Conservation (phyloP, 1,140 invertebrate species). For the Drosophila prosaltans region DNA sequence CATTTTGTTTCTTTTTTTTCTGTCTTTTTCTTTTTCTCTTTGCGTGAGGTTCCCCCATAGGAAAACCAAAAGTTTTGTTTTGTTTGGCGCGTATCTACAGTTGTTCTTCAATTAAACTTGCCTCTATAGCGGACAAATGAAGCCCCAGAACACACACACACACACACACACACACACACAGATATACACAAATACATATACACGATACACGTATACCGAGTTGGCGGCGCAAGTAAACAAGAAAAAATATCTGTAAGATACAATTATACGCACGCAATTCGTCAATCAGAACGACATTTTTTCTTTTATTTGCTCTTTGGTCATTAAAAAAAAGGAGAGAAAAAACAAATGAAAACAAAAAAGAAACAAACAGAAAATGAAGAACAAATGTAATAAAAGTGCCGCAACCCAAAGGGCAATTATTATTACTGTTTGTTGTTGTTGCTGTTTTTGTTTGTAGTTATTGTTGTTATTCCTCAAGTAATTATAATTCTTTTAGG, state of each 20-base stretch:
- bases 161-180: constrained; percentile 14
- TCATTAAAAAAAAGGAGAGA: constrained; percentile 57
- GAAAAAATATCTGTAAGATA: constrained; percentile 75
- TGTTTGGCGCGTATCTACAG: constrained; percentile 64
- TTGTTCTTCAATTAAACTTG: constrained; percentile 78
- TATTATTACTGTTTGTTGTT: constrained; percentile 50
- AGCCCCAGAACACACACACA: too few species aligned
- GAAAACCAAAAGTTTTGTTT: constrained; percentile 52
- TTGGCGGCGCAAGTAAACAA: constrained; percentile 71
- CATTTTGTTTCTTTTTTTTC: constrained; percentile 69
- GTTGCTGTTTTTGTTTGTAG: constrained; percentile 44
- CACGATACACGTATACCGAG: constrained; percentile 38
- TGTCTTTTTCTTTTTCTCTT: constrained; percentile 20
- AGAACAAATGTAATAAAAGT: constrained; percentile 72
- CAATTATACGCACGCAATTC: constrained; percentile 83
- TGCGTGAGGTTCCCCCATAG: constrained; percentile 58
- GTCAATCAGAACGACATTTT: constrained; percentile 82
- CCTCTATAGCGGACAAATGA: constrained; percentile 32
- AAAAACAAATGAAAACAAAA: constrained; percentile 22
- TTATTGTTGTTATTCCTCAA: constrained; percentile 52
- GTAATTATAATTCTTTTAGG: constrained; percentile 73
- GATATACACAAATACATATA: too few species aligned
- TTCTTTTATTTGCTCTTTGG: constrained; percentile 79
- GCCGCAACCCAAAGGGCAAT: constrained; percentile 63
- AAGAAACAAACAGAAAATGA: constrained; percentile 47